These are phyloP conservation scores for Pyrrhia umbra DNA, from an alignment of 2,888 invertebrate species.

Conservation along the genomic window DNA sequence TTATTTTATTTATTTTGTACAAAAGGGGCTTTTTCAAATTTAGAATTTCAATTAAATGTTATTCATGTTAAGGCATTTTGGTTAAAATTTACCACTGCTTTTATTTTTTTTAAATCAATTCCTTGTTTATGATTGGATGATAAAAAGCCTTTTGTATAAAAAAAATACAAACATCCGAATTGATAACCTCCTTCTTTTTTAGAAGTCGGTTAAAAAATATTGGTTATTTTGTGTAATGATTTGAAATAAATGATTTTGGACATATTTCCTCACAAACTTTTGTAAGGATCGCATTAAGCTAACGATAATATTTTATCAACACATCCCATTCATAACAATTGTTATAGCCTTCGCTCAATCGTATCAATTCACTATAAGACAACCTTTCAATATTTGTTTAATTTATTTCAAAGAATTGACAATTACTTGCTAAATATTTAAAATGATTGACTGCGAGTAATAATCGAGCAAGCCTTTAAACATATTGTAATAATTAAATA, in stretches of 20 bases:
- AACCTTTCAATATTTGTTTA: background rate
- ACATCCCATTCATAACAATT: background rate
- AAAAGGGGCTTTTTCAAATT: background rate
- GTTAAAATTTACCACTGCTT: conserved; percentile 12
- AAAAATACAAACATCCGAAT: too few species aligned
- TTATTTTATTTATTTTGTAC: background rate
- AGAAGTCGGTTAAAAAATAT: too few species aligned
- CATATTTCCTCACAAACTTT: too few species aligned
- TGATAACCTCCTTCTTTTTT: too few species aligned
- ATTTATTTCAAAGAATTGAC: background rate
- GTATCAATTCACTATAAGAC: background rate
- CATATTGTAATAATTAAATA: too few species aligned
- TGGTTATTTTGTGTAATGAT: too few species aligned
- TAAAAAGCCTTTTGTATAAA: background rate
- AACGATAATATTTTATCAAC: conserved; percentile 25
- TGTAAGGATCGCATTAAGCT: background rate
- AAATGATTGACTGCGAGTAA: background rate
- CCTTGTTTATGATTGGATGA: background rate
- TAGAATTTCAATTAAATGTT: background rate
- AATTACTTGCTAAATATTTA: background rate
- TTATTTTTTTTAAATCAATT: background rate
- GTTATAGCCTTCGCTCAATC: conserved; percentile 13
- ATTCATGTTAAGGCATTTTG: background rate
- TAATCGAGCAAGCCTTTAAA: too few species aligned
- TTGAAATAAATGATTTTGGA: too few species aligned